Evolutionary conservation across 2,797 vertebrate species (phyloP).

Genomic region (Furcifer pardalis): DNA sequence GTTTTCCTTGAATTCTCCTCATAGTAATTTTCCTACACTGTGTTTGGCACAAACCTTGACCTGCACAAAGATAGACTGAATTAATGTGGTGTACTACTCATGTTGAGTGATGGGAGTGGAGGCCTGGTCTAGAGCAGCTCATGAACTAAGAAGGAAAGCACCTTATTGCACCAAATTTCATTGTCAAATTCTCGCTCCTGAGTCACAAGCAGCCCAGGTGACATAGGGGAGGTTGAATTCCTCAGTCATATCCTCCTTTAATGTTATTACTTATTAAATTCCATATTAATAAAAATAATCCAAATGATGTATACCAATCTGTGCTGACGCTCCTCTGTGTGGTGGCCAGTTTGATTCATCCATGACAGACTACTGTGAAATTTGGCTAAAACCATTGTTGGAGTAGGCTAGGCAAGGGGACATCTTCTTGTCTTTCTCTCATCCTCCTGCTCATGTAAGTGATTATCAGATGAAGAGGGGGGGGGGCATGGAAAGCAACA

Average conservation of each 20-base stretch:
- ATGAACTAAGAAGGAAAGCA: too few species aligned
- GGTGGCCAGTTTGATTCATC: background rate
- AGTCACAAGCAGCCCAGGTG: too few species aligned
- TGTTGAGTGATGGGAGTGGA: background rate
- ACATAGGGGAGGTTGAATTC: too few species aligned
- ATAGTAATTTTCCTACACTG: too few species aligned
- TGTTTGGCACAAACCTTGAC: background rate
- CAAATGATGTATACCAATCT: background rate
- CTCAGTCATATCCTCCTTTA: too few species aligned
- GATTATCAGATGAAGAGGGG: background rate
- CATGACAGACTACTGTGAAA: background rate
- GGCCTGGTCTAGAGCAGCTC: background rate
- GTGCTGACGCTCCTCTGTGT: background rate
- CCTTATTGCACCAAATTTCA: too few species aligned
- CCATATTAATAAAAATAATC: background rate
- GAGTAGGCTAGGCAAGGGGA: background rate
- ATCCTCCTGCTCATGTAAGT: background rate
- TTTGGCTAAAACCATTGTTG: background rate
- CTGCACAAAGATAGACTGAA: background rate
- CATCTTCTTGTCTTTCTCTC: background rate
- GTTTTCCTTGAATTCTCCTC: background rate
- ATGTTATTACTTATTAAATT: too few species aligned
- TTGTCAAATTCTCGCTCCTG: too few species aligned
- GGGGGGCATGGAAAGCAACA: background rate
- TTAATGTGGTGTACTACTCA: background rate